Percentiles rank a stretch among this genome's conserved stretches.
Evolutionary conservation across 2,888 invertebrate species (phyloP).

Genomic region (Conomelus anceps): DNA sequence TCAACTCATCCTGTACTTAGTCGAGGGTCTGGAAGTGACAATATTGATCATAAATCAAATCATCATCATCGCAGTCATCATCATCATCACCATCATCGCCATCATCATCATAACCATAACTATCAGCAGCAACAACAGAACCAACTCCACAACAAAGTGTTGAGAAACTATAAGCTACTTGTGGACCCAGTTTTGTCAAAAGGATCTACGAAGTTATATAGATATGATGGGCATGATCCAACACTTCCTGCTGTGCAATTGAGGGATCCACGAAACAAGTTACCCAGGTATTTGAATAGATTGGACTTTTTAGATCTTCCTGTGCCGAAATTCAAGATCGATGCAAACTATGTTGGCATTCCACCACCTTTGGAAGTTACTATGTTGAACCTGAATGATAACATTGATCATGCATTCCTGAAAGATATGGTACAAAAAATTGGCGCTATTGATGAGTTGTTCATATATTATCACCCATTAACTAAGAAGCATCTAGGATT

Average conservation of each 20-base stretch:
- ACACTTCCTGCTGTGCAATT: slow-evolving; percentile 70
- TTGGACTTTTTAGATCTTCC: slow-evolving; percentile 77
- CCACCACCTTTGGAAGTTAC: slow-evolving; percentile 94
- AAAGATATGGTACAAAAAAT: slow-evolving; percentile 80
- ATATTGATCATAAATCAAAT: slow-evolving; percentile 8
- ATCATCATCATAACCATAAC: slow-evolving; percentile 9
- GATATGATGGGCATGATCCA: slow-evolving; percentile 86
- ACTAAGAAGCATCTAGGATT: slow-evolving; percentile 93
- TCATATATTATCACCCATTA: slow-evolving; percentile 87
- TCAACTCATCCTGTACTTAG: background rate
- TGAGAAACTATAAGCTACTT: slow-evolving; percentile 76
- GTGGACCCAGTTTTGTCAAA: slow-evolving; percentile 85
- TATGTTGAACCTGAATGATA: slow-evolving; percentile 93
- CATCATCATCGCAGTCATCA: slow-evolving; percentile 11
- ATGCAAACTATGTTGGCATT: slow-evolving; percentile 85
- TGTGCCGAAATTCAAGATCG: slow-evolving; percentile 85
- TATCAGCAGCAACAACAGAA: slow-evolving; percentile 1
- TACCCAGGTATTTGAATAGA: slow-evolving; percentile 71
- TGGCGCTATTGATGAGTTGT: slow-evolving; percentile 79
- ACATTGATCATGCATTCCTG: slow-evolving; percentile 89
- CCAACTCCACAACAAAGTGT: slow-evolving; percentile 30
- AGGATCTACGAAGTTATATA: slow-evolving; percentile 76
- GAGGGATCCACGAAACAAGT: slow-evolving; percentile 76
- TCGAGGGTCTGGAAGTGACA: background rate
- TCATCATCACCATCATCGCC: slow-evolving; percentile 24